Evolutionary conservation across 2,888 invertebrate species (phyloP).

Genomic region (Sarcophaga subvicina): DNA sequence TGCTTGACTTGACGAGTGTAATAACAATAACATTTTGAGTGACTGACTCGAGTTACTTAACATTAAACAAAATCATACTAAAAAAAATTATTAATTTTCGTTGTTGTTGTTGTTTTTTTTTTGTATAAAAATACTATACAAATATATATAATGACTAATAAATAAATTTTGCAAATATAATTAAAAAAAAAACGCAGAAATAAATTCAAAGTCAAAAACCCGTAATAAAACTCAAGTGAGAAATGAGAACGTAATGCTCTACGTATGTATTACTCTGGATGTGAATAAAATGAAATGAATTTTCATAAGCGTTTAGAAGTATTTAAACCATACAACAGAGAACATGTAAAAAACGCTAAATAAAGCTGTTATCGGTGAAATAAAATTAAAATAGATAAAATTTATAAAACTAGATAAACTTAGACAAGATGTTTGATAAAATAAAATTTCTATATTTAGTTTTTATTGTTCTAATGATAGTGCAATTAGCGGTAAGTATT

Average conservation of each 20-base stretch:
- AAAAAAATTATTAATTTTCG: neutral
- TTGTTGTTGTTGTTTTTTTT: neutral
- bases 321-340: conserved; percentile 36
- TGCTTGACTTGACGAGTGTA: neutral
- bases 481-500: conserved; percentile 44
- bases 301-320: conserved; percentile 37
- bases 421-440: conserved; percentile 40
- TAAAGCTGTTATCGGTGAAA: conserved; percentile 15
- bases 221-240: conserved; percentile 1
- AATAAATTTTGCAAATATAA: conserved; percentile 27
- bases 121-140: neutral
- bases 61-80: neutral
- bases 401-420: neutral
- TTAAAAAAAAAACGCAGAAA: conserved; percentile 10
- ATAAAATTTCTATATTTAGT: conserved; percentile 36
- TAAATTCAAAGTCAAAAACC: conserved; percentile 21
- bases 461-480: conserved; percentile 26
- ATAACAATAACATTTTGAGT: neutral
- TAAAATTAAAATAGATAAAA: neutral
- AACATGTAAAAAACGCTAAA: conserved; percentile 44
- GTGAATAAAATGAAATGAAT: neutral
- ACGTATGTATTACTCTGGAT: too few species aligned
- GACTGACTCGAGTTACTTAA: neutral
- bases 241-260: conserved; percentile 8
- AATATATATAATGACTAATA: conserved; percentile 48